These are phyloP conservation scores for Aphelocoma coerulescens DNA, from an alignment of 2,113 vertebrate species.

Conservation along the genomic window DNA sequence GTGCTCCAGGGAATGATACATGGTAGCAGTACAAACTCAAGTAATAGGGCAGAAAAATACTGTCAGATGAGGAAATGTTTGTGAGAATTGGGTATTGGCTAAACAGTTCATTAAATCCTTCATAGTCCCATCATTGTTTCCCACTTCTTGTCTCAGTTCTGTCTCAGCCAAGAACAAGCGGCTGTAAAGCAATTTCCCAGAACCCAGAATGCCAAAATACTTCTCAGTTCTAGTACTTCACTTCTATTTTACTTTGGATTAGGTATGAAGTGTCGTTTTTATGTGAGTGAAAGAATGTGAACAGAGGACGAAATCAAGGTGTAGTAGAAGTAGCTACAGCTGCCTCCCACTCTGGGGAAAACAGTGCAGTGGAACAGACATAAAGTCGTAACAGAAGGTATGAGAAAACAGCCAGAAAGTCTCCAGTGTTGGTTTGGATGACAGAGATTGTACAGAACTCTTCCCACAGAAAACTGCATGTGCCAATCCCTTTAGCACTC, in stretches of 20 bases:
- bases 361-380: not conserved
- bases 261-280: not conserved
- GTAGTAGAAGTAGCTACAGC: not conserved
- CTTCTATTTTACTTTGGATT: not conserved
- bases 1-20: not conserved
- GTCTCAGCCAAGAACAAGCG: not conserved
- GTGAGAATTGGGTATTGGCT: not conserved
- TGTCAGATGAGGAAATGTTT: slow-evolving; percentile 5
- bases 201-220: not conserved
- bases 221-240: not conserved
- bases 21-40: not conserved
- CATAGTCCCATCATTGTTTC: not conserved
- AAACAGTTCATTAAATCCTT: not conserved
- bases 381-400: not conserved
- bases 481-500: not conserved
- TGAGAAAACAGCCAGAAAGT: slow-evolving; percentile 18
- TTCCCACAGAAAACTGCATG: slow-evolving; percentile 25
- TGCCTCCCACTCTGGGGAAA: not conserved
- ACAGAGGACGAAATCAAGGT: not conserved
- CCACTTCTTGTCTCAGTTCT: not conserved
- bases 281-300: not conserved
- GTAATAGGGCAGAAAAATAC: slow-evolving; percentile 12
- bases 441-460: not conserved
- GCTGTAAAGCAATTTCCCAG: not conserved
- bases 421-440: not conserved